phyloP scores from a whole-genome alignment of 2,113 vertebrate genomes.

The Columbina picui region DNA sequence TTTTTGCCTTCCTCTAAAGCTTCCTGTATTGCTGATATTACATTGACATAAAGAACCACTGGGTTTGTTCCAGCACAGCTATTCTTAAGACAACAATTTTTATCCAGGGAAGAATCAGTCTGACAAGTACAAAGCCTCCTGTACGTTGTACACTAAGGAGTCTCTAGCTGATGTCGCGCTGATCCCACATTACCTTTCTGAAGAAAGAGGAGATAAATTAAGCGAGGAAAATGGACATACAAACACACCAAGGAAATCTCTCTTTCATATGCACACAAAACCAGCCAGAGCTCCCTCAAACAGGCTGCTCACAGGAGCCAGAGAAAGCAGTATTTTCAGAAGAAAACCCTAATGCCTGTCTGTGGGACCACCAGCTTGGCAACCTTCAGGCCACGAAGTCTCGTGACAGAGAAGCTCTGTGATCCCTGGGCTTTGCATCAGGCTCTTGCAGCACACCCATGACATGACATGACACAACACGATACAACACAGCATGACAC shows the following conservation, averaged over 20 bases:
- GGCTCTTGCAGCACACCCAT: neutral
- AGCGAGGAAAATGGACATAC: slow-evolving; percentile 43
- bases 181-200: slow-evolving; percentile 66
- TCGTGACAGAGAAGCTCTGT: neutral
- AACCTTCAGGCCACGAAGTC: neutral
- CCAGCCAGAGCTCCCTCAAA: neutral
- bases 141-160: slow-evolving; percentile 4
- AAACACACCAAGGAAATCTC: slow-evolving; percentile 36
- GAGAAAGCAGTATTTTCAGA: neutral
- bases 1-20: slow-evolving; percentile 24
- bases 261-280: neutral
- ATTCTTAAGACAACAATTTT: neutral
- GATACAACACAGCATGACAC: neutral
- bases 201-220: slow-evolving; percentile 74
- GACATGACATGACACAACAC: neutral
- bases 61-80: neutral
- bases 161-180: slow-evolving; percentile 51
- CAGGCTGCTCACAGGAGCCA: neutral
- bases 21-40: neutral
- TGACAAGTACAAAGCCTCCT: slow-evolving; percentile 45
- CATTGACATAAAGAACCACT: neutral
- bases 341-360: neutral
- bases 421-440: neutral
- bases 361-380: neutral
- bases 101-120: slow-evolving; percentile 22